Percentiles rank a stretch among this genome's conserved stretches.
Conservation (phyloP, 2,113 vertebrate species). For the Oceanites oceanicus region DNA sequence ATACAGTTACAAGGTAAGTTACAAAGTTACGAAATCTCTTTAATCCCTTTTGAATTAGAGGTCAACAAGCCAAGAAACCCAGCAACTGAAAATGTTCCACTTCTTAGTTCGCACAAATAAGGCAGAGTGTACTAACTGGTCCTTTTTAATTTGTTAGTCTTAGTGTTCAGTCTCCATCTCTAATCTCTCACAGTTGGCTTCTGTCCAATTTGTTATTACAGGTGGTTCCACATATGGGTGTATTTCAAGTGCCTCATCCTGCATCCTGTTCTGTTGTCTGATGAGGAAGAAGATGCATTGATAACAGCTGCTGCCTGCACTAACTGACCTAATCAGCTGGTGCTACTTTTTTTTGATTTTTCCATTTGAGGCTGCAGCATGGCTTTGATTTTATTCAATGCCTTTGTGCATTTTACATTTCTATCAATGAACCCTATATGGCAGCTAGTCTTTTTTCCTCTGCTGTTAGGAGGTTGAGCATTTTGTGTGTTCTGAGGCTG, state of each 20-base stretch:
- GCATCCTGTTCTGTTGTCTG: not conserved
- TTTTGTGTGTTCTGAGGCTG: not conserved
- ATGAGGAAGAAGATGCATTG: not conserved
- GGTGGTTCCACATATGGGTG: not conserved
- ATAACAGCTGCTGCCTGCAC: not conserved
- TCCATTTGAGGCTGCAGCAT: not conserved
- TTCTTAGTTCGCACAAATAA: not conserved
- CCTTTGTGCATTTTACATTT: not conserved
- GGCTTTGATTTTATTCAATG: not conserved
- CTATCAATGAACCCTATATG: not conserved
- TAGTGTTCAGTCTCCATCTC: not conserved
- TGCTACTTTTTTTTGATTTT: not conserved
- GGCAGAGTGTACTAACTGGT: not conserved
- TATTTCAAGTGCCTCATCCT: not conserved
- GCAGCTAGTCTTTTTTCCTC: not conserved
- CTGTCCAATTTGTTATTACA: not conserved
- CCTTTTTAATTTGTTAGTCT: not conserved
- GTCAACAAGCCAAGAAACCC: not conserved
- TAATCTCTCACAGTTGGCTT: not conserved
- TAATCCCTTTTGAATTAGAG: not conserved
- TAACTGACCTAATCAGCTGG: not conserved
- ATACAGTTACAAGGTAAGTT: not conserved
- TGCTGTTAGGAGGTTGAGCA: not conserved
- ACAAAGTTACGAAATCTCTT: not conserved
- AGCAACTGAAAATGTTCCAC: not conserved